phyloP scores from a whole-genome alignment of 2,888 invertebrate species.

The Philaethria dido region DNA sequence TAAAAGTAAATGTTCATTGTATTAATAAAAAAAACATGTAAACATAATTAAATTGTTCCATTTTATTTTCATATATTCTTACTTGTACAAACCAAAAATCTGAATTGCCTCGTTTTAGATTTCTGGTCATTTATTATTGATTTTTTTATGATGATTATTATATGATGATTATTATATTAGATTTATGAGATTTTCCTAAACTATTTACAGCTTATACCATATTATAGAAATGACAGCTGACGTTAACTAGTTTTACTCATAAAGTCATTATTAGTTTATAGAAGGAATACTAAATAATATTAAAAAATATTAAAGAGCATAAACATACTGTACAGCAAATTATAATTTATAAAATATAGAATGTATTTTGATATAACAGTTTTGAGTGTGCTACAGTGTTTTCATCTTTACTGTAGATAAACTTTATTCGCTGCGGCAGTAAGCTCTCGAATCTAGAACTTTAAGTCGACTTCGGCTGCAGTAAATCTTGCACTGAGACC shows the following conservation, averaged over 20 bases:
- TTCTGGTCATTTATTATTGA: no score
- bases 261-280: no score
- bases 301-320: neutral
- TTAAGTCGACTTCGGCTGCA: slow-evolving; percentile 48
- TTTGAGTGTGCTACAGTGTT: slow-evolving; percentile 28
- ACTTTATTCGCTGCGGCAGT: slow-evolving; percentile 63
- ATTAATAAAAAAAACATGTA: neutral
- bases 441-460: slow-evolving; percentile 59
- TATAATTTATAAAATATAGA: no score
- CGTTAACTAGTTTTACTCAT: no score
- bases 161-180: no score
- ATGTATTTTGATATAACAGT: neutral
- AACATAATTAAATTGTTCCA: neutral
- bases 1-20: slow-evolving; percentile 10
- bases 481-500: slow-evolving; percentile 44
- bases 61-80: neutral
- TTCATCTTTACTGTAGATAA: slow-evolving; percentile 69
- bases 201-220: no score
- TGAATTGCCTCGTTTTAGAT: no score
- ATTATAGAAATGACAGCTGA: no score
- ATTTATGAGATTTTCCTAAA: no score
- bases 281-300: no score
- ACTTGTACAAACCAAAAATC: neutral
- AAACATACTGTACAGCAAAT: neutral
- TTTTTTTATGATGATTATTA: no score